Evolutionary conservation across 2,113 vertebrate genomes (phyloP).

Genomic region (Pseudopipra pipra): DNA sequence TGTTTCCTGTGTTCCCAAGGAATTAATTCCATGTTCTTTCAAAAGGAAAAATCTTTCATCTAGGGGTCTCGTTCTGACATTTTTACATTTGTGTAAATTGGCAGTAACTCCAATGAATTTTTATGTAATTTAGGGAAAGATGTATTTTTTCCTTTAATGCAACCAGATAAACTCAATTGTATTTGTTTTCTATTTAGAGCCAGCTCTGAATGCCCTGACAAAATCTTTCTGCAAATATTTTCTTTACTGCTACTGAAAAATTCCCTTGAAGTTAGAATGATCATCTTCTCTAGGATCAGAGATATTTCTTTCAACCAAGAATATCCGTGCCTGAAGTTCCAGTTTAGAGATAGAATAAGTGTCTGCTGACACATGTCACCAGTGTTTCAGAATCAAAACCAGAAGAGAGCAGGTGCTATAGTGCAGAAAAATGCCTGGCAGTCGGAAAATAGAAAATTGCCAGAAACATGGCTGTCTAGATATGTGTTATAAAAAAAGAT

Average conservation of each 20-base stretch:
- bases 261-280: background rate
- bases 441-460: constrained; percentile 18
- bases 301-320: constrained; percentile 58
- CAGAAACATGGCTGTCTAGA: constrained; percentile 31
- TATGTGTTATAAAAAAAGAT: constrained; percentile 54
- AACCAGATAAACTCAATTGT: background rate
- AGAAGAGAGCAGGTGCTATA: constrained; percentile 46
- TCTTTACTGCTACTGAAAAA: background rate
- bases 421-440: constrained; percentile 34
- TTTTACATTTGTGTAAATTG: background rate
- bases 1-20: background rate
- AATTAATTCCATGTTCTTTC: background rate
- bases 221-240: background rate
- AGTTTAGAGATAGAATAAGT: constrained; percentile 37
- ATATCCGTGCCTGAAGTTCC: constrained; percentile 38
- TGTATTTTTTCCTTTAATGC: background rate
- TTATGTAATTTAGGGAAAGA: background rate
- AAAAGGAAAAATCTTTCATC: background rate
- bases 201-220: background rate
- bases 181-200: background rate
- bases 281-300: background rate
- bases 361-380: constrained; percentile 55
- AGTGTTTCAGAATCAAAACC: constrained; percentile 25
- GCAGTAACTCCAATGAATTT: background rate
- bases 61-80: background rate